Conservation (phyloP, 2,797 vertebrate genomes). For the Coracias cyanogaster region DNA sequence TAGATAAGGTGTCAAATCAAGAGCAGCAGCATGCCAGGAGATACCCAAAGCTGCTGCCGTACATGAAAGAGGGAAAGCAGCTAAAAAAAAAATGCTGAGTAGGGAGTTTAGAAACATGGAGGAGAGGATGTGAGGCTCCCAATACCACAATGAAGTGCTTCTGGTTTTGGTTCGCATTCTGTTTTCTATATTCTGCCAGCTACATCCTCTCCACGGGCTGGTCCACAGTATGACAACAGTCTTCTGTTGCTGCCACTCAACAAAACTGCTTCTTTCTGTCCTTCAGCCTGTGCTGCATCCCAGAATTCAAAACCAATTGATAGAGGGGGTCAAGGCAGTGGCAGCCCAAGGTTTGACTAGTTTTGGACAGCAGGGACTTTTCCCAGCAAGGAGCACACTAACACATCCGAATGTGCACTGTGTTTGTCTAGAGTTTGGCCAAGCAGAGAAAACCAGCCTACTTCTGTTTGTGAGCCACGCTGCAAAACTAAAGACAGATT, state of each 20-base stretch:
- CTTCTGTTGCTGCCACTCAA: not conserved
- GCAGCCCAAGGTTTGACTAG: not conserved
- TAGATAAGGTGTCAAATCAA: not conserved
- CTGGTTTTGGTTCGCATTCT: not conserved
- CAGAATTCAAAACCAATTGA: not conserved
- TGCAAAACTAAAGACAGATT: not conserved
- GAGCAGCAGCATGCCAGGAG: not conserved
- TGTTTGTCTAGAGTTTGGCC: not conserved
- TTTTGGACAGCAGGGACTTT: not conserved
- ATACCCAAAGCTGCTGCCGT: not conserved
- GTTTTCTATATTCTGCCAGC: not conserved
- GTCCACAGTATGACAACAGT: not conserved
- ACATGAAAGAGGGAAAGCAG: not conserved
- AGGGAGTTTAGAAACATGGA: not conserved
- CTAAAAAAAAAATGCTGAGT: rapidly evolving
- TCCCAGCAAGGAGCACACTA: not conserved
- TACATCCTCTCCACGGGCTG: not conserved
- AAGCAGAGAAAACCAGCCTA: not conserved
- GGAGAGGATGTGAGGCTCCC: not conserved
- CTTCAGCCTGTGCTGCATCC: not conserved
- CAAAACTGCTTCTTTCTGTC: not conserved
- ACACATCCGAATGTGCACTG: too few species aligned
- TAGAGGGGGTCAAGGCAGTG: not conserved
- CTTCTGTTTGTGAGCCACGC: not conserved
- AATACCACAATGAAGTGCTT: not conserved